Conservation (phyloP, 2,888 invertebrate species). For the Chymomyza procnemis region DNA sequence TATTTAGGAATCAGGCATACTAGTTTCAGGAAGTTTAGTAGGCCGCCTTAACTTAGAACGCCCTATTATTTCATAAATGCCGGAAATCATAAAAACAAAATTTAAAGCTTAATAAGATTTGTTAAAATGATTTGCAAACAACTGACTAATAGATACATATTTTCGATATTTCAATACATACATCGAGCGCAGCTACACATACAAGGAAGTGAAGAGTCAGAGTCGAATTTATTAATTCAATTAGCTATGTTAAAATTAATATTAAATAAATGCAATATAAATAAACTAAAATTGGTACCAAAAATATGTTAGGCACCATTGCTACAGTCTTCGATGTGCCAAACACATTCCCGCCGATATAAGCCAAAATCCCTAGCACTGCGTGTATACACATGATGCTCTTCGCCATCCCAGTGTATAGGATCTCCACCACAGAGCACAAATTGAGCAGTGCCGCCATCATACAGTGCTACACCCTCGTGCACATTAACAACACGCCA, state of each 20-base stretch:
- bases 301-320: conserved; percentile 26
- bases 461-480: conserved; percentile 46
- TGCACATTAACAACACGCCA: conserved; percentile 48
- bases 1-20: too few relatives aligned
- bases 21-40: too few relatives aligned
- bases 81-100: too few relatives aligned
- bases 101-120: too few relatives aligned
- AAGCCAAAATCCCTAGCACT: conserved; percentile 32
- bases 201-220: not conserved
- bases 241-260: not conserved
- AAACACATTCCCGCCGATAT: conserved; percentile 54
- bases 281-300: not conserved
- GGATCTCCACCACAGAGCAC: conserved; percentile 64
- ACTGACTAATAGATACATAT: too few relatives aligned
- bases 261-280: not conserved
- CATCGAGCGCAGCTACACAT: too few relatives aligned
- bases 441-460: conserved; percentile 31
- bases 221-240: not conserved
- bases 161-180: too few relatives aligned
- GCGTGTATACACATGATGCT: conserved; percentile 63
- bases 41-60: too few relatives aligned
- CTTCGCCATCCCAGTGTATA: conserved; percentile 46
- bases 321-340: conserved; percentile 66
- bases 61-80: too few relatives aligned
- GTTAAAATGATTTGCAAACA: too few relatives aligned